These are phyloP conservation scores for Acanthisitta chloris DNA, from an alignment of 2,113 vertebrate species.

Conservation along the genomic window DNA sequence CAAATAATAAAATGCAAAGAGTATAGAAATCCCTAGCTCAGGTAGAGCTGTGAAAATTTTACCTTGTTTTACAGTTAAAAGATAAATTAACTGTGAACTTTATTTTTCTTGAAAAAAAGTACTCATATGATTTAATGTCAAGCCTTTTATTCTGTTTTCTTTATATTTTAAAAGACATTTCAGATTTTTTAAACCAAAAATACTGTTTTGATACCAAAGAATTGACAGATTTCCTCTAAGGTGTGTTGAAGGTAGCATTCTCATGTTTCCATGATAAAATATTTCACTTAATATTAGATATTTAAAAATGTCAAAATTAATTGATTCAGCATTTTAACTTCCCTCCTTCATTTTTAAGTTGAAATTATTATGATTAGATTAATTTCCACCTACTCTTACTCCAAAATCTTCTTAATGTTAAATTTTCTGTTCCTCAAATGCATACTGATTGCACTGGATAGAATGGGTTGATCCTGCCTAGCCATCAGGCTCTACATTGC, in stretches of 20 bases:
- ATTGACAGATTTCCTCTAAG: background rate
- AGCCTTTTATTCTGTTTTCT: background rate
- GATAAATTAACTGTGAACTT: background rate
- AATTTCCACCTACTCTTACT: background rate
- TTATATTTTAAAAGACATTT: background rate
- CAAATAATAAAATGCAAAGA: background rate
- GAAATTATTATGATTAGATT: background rate
- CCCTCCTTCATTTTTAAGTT: background rate
- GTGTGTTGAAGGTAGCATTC: background rate
- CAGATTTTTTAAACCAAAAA: background rate
- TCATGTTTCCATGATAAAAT: background rate
- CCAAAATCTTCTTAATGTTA: background rate
- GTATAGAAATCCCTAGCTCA: background rate
- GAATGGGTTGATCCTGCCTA: background rate
- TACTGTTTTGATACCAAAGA: background rate
- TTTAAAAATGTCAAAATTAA: background rate
- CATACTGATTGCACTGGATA: fast-evolving
- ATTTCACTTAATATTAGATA: background rate
- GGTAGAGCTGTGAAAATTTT: background rate
- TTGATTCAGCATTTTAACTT: background rate
- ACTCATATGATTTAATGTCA: background rate
- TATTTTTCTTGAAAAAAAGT: background rate
- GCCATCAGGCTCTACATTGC: background rate
- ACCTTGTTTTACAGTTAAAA: background rate
- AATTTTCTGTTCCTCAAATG: background rate